Percentiles rank a stretch among this genome's conserved stretches.
Evolutionary conservation across 1,140 invertebrate genomes (phyloP).

Genomic region (Pentalonia nigronervosa): DNA sequence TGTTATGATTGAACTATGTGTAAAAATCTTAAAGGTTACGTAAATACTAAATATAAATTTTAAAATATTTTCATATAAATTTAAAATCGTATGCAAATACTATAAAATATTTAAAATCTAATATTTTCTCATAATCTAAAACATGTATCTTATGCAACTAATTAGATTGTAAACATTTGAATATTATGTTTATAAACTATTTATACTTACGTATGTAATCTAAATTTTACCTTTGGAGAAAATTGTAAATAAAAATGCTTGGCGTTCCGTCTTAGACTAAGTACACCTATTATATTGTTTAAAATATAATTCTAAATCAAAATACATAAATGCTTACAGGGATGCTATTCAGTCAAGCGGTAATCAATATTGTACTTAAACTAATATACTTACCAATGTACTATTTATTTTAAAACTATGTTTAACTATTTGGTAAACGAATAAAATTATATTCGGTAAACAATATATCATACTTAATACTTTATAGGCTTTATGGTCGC

Average conservation of each 20-base stretch:
- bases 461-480: background rate
- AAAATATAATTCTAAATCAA: background rate
- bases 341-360: conserved; percentile 46
- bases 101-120: background rate
- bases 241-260: background rate
- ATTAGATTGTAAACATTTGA: background rate
- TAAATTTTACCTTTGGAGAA: conserved; percentile 23
- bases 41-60: background rate
- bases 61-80: background rate
- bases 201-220: background rate
- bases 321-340: conserved; percentile 6
- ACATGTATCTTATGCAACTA: background rate
- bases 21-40: background rate
- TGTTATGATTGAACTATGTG: background rate
- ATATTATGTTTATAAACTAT: background rate
- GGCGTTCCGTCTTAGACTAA: background rate
- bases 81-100: background rate
- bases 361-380: conserved; percentile 24
- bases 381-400: background rate
- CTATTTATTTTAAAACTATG: background rate
- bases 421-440: background rate
- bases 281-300: too few relatives aligned
- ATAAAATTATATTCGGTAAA: background rate
- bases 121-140: background rate
- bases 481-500: background rate